phyloP scores from a whole-genome alignment of 2,113 vertebrate species.

The Elgaria multicarinata region DNA sequence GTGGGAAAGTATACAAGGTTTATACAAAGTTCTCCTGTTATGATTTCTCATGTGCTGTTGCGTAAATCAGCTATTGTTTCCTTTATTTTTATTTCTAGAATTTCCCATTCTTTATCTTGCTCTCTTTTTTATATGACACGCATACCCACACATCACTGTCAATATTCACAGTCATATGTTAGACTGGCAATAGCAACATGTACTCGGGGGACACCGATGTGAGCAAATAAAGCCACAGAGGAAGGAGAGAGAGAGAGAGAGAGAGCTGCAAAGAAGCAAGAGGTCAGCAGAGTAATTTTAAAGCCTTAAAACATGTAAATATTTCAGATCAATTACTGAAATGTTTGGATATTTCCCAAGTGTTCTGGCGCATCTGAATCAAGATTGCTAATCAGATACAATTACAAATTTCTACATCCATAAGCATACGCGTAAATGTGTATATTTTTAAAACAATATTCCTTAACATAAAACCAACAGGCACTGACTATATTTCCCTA shows the following conservation, averaged over 20 bases:
- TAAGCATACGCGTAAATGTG: background rate
- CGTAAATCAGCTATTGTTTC: constrained; percentile 74
- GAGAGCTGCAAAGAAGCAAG: constrained; percentile 33
- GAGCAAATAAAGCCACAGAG: constrained; percentile 54
- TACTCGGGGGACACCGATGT: constrained; percentile 66
- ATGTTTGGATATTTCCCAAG: constrained; percentile 33
- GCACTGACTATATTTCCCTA: fast-evolving
- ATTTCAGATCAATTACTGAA: constrained; percentile 5
- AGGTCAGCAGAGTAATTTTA: constrained; percentile 14
- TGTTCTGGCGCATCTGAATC: constrained; percentile 12
- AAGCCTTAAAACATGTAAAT: constrained; percentile 37
- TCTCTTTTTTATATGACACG: constrained; percentile 67
- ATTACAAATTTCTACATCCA: background rate
- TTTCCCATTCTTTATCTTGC: constrained; percentile 52
- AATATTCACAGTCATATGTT: constrained; percentile 75
- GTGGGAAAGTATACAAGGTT: background rate
- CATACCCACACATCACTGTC: constrained; percentile 69
- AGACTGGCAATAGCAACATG: constrained; percentile 74
- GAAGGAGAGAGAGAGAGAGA: constrained; percentile 22
- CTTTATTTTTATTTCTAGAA: constrained; percentile 65
- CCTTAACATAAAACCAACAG: fast-evolving
- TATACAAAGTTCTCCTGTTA: background rate
- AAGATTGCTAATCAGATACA: constrained; percentile 3
- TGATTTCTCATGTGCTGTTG: constrained; percentile 72
- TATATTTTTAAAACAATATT: constrained; percentile 5